These are phyloP conservation scores for Caiman crocodilus DNA, from an alignment of 2,797 vertebrate species.

Conservation along the genomic window DNA sequence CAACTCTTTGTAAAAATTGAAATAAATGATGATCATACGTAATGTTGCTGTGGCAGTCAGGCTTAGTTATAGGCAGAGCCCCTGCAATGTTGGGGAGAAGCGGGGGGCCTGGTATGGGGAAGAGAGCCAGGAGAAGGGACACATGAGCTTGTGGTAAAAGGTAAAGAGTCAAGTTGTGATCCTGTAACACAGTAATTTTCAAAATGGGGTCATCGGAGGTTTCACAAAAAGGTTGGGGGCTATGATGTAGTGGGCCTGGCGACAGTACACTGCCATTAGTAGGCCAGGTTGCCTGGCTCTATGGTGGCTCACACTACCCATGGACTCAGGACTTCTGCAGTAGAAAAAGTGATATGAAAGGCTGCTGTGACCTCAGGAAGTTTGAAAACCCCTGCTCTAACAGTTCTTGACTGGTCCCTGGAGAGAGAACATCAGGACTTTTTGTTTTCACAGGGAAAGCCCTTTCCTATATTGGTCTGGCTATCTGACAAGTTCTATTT, in stretches of 20 bases:
- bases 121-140: neutral
- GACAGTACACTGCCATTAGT: too few species aligned
- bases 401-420: too few species aligned
- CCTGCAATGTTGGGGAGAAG: neutral
- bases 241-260: too few species aligned
- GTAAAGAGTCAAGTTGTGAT: neutral
- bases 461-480: neutral
- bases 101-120: fast-evolving
- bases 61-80: neutral
- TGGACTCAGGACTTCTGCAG: too few species aligned
- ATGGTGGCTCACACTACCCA: too few species aligned
- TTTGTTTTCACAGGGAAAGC: neutral
- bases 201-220: too few species aligned
- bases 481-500: neutral
- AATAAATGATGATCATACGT: neutral
- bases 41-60: fast-evolving
- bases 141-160: fast-evolving
- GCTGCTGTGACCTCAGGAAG: too few species aligned
- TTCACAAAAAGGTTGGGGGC: too few species aligned
- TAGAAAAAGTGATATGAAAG: too few species aligned
- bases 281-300: too few species aligned
- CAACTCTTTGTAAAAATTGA: neutral
- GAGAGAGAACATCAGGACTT: too few species aligned
- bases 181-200: neutral
- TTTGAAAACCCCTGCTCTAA: too few species aligned